These are phyloP conservation scores for Cyprinodon brontotheroides DNA, from an alignment of 2,113 vertebrate genomes.

Conservation along the genomic window DNA sequence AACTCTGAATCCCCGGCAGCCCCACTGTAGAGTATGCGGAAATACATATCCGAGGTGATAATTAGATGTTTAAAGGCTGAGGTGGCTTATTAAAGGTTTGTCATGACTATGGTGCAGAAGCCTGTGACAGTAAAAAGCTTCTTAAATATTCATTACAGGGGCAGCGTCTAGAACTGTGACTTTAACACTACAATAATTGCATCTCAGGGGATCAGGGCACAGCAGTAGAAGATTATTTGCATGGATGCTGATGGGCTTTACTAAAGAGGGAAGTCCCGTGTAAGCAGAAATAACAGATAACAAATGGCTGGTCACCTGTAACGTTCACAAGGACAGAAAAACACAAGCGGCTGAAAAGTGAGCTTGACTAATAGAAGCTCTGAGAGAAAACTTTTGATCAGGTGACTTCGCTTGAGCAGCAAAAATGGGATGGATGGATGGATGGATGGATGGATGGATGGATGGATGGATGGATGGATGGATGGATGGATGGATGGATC, in stretches of 20 bases:
- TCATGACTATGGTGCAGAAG: not conserved
- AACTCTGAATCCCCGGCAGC: not conserved
- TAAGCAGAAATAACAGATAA: constrained; percentile 23
- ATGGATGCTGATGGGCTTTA: not conserved
- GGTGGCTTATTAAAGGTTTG: not conserved
- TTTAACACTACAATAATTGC: constrained; percentile 37
- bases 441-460: no score
- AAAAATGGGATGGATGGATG: not conserved
- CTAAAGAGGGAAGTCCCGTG: constrained; percentile 6
- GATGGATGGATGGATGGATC: no score
- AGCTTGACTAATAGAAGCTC: not conserved
- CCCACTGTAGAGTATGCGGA: not conserved
- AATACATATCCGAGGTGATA: not conserved
- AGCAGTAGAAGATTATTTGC: not conserved
- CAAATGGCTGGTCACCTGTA: constrained; percentile 8
- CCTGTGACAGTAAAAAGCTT: constrained; percentile 5
- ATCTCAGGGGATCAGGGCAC: constrained; percentile 10
- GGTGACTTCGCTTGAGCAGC: constrained; percentile 51
- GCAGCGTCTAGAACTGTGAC: constrained; percentile 5
- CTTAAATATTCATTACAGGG: constrained; percentile 22
- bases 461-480: no score
- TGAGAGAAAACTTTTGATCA: constrained; percentile 2
- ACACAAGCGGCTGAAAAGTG: not conserved
- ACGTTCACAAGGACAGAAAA: constrained; percentile 14
- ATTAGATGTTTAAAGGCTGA: not conserved